Evolutionary conservation across 2,797 vertebrate species (phyloP), one percentile per base, ranked within the genome.

Genomic region (Sebastes paucispinis): DNA sequence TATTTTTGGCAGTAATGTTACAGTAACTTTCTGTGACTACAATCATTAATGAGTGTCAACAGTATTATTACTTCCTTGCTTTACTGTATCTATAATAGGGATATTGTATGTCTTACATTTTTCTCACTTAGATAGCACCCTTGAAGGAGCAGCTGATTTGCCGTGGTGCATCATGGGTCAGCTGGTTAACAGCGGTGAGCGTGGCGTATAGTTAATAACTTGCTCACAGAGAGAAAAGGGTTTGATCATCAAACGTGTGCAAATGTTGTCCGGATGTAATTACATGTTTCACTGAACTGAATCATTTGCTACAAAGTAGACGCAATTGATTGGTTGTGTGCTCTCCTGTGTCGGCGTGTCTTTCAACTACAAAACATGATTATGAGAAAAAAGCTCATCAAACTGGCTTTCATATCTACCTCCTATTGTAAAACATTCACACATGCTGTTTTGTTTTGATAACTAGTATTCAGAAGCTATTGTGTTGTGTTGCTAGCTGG

Each of bases 201-300:
- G 18, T 43, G 55, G 66, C 13, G 1, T 32, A 10, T 22, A 36
- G 32, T 58, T 18, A 83, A 72, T 67, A 8, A 82, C 73, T 72
- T 65, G 43, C 57, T 73, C 39, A 18, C 22, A 4, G 24, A 71
- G 50, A 73, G 13, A 70, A 58, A 70, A 69, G 1, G 8, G 18
- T 70, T 84, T 82, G 47, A 68, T 71, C 71, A 65, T 73, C 39
- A 27, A 32, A 67, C 22, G 43, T 20, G 59, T 73, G 71, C 39
- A 62, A 69, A 71, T 71, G 16, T 68, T 77, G 57, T 54, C 50
- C 1, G 9, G 77, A 79, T 9, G 32, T 54, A 85, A 82, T 83
- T 73, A 81, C 57, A 73, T 80, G 80, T 85, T 73, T 75, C 73
- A 76, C 31, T 83, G 67, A 79, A 63, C 74, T 71, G 54, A 14